A percentile compares a stretch with the other conserved stretches of the same genome.
Conservation (phyloP, 2,113 vertebrate species). For the Salvelinus fontinalis region DNA sequence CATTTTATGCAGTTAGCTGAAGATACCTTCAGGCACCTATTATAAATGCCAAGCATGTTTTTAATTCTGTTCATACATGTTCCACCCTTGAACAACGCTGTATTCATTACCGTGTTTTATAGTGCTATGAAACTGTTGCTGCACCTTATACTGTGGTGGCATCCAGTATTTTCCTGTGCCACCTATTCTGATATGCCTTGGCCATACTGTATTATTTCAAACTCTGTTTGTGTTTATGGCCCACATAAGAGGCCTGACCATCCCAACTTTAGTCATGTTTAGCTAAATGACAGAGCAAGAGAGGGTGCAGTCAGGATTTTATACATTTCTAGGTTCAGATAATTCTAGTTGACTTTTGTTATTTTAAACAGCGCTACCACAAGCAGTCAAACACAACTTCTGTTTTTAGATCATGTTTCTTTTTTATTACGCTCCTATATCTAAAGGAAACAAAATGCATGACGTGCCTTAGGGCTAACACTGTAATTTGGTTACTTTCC, state of each 20-base stretch:
- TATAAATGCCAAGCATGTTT: conserved; percentile 14
- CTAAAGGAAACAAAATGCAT: conserved; percentile 26
- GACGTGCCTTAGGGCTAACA: conserved; percentile 33
- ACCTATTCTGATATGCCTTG: conserved; percentile 45
- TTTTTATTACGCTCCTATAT: conserved; percentile 47
- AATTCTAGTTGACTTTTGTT: conserved; percentile 61
- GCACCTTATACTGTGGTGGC: background rate
- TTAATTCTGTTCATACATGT: conserved; percentile 17
- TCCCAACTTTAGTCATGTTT: conserved; percentile 57
- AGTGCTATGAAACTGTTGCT: background rate
- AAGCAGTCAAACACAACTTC: conserved; percentile 40
- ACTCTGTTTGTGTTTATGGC: conserved; percentile 55
- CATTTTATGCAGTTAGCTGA: background rate
- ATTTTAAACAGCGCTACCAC: conserved; percentile 52
- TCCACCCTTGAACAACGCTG: conserved; percentile 5
- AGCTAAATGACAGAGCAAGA: conserved; percentile 73
- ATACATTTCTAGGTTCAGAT: conserved; percentile 63
- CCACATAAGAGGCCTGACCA: conserved; percentile 47
- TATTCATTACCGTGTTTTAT: background rate
- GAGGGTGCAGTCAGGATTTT: conserved; percentile 67
- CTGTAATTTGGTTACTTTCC: conserved; percentile 58
- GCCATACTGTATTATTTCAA: conserved; percentile 53
- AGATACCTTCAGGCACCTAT: background rate
- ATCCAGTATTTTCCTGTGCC: conserved; percentile 18
- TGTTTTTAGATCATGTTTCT: conserved; percentile 39